phyloP scores from a whole-genome alignment of 2,797 vertebrate species.

The Cetoscarus ocellatus region DNA sequence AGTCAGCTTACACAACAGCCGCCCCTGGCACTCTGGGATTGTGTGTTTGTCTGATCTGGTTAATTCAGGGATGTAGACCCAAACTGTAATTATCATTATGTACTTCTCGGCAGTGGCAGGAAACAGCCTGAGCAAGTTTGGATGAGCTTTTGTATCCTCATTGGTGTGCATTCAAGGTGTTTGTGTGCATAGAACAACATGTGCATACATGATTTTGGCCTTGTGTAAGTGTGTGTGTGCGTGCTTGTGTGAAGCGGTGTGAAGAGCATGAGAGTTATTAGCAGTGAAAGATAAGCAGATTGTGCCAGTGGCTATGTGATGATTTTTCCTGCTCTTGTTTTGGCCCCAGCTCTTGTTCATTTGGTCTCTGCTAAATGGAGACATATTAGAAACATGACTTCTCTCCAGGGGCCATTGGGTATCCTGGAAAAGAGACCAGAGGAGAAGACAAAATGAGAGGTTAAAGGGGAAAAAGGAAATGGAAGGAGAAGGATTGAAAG shows the following conservation, averaged over 20 bases:
- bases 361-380: constrained; percentile 70
- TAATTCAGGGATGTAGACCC: constrained; percentile 79
- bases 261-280: constrained; percentile 63
- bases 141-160: constrained; percentile 65
- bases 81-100: constrained; percentile 84
- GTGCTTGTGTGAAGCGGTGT: constrained; percentile 36
- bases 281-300: constrained; percentile 72
- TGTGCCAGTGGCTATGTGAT: constrained; percentile 70
- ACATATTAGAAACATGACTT: constrained; percentile 72
- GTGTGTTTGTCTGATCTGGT: constrained; percentile 70
- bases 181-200: constrained; percentile 69
- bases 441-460: constrained; percentile 38
- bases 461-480: constrained; percentile 38
- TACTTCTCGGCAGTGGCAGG: constrained; percentile 78
- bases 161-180: constrained; percentile 57
- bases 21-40: constrained; percentile 69
- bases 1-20: constrained; percentile 60
- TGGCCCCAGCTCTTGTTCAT: constrained; percentile 60
- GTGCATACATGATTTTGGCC: constrained; percentile 62
- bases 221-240: constrained; percentile 10
- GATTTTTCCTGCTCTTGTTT: constrained; percentile 73
- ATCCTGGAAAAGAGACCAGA: constrained; percentile 50
- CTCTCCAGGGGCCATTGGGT: constrained; percentile 55
- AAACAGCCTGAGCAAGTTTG: constrained; percentile 79
- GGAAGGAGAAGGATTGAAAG: constrained; percentile 48